phyloP scores from a whole-genome alignment of 92 coral and sea anemone genomes.

The Epizoanthus ramosus region DNA sequence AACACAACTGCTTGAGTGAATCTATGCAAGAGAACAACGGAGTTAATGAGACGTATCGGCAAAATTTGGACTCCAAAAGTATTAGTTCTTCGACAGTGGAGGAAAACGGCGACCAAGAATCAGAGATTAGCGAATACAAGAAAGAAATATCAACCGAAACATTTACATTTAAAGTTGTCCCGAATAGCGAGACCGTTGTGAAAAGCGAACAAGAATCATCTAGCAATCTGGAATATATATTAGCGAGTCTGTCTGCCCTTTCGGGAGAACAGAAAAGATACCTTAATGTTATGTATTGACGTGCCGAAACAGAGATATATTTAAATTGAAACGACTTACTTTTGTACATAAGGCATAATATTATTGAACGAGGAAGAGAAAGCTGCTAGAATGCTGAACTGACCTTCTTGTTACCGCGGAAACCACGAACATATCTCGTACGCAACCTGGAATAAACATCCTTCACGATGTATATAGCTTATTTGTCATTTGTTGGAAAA shows the following conservation, averaged over 20 bases:
- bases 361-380: too few species aligned
- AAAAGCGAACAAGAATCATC: neutral
- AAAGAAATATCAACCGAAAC: neutral
- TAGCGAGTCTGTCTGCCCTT: constrained; percentile 19
- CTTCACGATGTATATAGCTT: too few species aligned
- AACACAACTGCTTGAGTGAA: neutral
- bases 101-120: neutral
- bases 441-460: too few species aligned
- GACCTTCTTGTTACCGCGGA: too few species aligned
- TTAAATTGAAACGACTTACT: too few species aligned
- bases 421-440: too few species aligned
- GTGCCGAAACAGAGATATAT: too few species aligned
- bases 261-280: constrained; percentile 38
- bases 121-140: neutral
- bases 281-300: constrained; percentile 34
- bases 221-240: neutral
- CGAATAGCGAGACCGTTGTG: neutral
- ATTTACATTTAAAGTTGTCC: neutral
- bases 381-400: too few species aligned
- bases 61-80: neutral
- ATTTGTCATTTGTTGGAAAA: too few species aligned
- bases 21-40: neutral
- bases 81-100: neutral
- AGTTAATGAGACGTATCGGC: too few species aligned
- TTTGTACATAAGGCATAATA: too few species aligned